Percentiles rank a stretch among this genome's conserved stretches.
phyloP scores from a whole-genome alignment of 2,113 vertebrate genomes.

The Myotis lucifugus region DNA sequence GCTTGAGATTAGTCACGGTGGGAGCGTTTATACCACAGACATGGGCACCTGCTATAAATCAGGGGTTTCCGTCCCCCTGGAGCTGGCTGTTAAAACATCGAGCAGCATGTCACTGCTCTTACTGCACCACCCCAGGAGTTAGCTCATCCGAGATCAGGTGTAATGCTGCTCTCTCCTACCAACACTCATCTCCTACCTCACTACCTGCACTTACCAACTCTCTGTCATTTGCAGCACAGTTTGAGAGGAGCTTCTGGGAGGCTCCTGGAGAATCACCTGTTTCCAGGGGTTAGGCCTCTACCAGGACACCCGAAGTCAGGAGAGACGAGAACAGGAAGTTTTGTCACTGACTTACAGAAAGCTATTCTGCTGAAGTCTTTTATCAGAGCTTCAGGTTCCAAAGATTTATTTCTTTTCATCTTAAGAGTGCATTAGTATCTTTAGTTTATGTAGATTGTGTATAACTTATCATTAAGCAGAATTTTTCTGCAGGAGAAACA shows the following conservation, averaged over 20 bases:
- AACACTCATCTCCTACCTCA: not conserved
- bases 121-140: fast-evolving
- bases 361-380: not conserved
- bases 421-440: not conserved
- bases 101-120: not conserved
- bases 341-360: not conserved
- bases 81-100: not conserved
- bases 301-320: not conserved
- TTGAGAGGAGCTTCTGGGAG: not conserved
- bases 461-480: not conserved
- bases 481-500: not conserved
- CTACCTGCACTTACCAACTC: not conserved
- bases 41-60: not conserved
- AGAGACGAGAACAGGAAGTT: not conserved
- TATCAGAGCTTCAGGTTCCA: not conserved
- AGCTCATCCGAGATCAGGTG: not conserved
- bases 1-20: not conserved
- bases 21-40: not conserved
- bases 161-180: not conserved
- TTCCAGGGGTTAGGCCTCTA: not conserved
- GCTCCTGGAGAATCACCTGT: not conserved
- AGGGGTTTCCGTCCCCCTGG: not conserved
- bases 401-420: constrained; percentile 41
- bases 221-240: not conserved
- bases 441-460: constrained; percentile 30